These are phyloP conservation scores for Peromyscus attwateri DNA, from an alignment of 2,797 vertebrate genomes.

Conservation along the genomic window DNA sequence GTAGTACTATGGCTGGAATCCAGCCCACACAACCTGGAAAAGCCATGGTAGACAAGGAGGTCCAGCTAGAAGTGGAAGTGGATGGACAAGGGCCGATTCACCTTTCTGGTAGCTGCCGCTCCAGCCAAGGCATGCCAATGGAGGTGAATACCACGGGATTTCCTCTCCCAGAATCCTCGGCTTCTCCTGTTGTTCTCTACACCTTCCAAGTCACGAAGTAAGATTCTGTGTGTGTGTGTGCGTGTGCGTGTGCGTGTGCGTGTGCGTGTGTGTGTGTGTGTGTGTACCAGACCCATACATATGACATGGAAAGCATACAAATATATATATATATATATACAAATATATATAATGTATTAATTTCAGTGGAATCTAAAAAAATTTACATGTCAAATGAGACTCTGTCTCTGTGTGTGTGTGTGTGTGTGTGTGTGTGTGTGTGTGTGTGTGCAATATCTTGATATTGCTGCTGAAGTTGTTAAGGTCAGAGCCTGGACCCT, in stretches of 20 bases:
- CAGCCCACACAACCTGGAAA: background rate
- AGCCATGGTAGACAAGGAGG: background rate
- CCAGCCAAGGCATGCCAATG: background rate
- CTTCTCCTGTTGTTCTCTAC: background rate
- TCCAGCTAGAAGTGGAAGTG: no score
- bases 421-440: no score
- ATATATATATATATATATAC: no score
- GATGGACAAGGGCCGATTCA: background rate
- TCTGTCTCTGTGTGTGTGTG: no score
- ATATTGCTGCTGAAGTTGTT: background rate
- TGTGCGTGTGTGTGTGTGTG: no score
- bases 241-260: no score
- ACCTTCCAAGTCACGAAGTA: background rate
- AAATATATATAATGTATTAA: no score
- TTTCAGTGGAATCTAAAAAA: no score
- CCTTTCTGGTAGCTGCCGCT: background rate
- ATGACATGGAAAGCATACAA: no score
- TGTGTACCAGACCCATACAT: no score
- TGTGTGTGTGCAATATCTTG: background rate
- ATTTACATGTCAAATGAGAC: no score
- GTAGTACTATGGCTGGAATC: background rate
- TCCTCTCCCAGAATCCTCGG: background rate
- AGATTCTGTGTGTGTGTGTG: background rate
- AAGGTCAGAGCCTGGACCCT: background rate
- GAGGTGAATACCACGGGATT: background rate